Percentiles rank a stretch among this genome's conserved stretches.
These are phyloP conservation scores for Archivesica marissinica DNA, from an alignment of 1,140 invertebrate genomes.

Conservation along the genomic window DNA sequence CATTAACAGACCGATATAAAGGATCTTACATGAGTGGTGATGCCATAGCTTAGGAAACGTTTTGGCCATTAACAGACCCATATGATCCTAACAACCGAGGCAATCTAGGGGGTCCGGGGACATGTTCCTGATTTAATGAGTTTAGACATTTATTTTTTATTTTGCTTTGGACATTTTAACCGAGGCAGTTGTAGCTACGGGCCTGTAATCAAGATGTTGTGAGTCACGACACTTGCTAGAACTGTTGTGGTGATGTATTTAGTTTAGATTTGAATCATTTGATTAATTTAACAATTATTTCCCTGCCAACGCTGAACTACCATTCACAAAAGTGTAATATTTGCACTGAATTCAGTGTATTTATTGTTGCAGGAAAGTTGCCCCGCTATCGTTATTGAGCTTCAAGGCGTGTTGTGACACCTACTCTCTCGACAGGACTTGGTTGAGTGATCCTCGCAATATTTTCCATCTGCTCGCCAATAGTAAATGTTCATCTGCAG, in stretches of 20 bases:
- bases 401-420: slow-evolving; percentile 45
- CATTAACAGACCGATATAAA: background rate
- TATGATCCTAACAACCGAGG: too few species aligned
- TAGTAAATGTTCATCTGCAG: background rate
- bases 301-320: too few species aligned
- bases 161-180: too few species aligned
- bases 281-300: too few species aligned
- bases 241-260: too few species aligned
- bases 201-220: too few species aligned
- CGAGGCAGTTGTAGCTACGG: too few species aligned
- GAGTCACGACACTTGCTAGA: too few species aligned
- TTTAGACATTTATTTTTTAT: background rate
- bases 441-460: background rate
- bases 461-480: background rate
- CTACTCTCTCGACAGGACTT: slow-evolving; percentile 19
- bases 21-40: background rate
- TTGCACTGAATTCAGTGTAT: too few species aligned
- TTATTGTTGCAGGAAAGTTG: slow-evolving; percentile 24
- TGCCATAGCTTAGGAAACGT: background rate
- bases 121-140: background rate
- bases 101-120: too few species aligned
- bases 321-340: too few species aligned
- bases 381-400: slow-evolving; percentile 45
- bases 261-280: too few species aligned
- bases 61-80: background rate